Evolutionary conservation across 2,888 invertebrate genomes (phyloP).

Genomic region (Sthenelais limicola): DNA sequence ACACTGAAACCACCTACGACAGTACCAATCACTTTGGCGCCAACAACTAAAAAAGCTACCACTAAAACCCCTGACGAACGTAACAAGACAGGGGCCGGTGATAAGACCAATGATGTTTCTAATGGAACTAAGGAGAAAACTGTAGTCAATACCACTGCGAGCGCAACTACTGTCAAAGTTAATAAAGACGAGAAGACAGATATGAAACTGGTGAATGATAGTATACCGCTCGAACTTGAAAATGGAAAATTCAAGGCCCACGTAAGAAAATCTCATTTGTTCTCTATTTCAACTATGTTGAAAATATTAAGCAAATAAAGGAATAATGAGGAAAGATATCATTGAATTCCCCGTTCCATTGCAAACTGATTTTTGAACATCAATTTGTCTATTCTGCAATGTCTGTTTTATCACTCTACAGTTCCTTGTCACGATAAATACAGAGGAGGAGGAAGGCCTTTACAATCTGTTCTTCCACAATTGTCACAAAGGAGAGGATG

Average conservation of each 20-base stretch:
- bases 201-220: slow-evolving; percentile 25
- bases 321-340: too few relatives aligned
- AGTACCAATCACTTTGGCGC: neutral
- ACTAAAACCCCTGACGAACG: neutral
- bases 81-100: too few relatives aligned
- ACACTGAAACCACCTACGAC: neutral
- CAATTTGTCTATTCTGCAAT: neutral
- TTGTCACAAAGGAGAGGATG: slow-evolving; percentile 78
- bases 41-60: neutral
- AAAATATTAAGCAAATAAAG: too few relatives aligned
- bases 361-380: neutral
- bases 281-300: too few relatives aligned
- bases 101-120: neutral
- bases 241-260: slow-evolving; percentile 9
- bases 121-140: neutral
- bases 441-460: slow-evolving; percentile 86
- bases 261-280: too few relatives aligned
- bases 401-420: slow-evolving; percentile 51
- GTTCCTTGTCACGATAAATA: slow-evolving; percentile 62
- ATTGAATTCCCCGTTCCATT: too few relatives aligned
- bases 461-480: slow-evolving; percentile 97
- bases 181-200: neutral
- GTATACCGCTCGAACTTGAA: slow-evolving; percentile 10
- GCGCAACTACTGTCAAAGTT: neutral
- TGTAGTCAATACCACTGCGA: neutral